Conservation (phyloP, 2,113 vertebrate genomes). For the Fulica atra region DNA sequence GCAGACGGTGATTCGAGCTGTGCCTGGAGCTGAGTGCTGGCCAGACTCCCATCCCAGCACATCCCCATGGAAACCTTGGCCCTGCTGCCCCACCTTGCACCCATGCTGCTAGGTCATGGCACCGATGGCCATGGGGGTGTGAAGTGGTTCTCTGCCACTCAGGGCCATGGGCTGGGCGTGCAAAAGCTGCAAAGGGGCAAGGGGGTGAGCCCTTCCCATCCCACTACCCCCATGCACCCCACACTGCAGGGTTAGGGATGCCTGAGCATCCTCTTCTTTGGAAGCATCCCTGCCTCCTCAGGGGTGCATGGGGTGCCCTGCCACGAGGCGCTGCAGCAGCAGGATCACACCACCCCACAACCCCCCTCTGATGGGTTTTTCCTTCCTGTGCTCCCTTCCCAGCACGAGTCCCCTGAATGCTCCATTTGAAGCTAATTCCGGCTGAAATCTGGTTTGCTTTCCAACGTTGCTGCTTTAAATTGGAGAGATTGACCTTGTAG, state of each 20-base stretch:
- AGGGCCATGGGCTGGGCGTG: not conserved
- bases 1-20: not conserved
- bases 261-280: not conserved
- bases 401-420: not conserved
- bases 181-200: not conserved
- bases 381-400: not conserved
- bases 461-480: slow-evolving; percentile 35
- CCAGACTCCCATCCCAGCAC: not conserved
- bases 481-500: slow-evolving; percentile 65
- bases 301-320: not conserved
- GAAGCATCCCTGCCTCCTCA: not conserved
- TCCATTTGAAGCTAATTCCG: slow-evolving; percentile 52
- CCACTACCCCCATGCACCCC: fast-evolving
- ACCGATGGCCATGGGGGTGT: not conserved
- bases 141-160: fast-evolving
- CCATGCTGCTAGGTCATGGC: not conserved
- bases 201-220: not conserved
- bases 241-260: not conserved
- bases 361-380: not conserved
- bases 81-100: not conserved
- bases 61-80: slow-evolving; percentile 46
- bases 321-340: not conserved
- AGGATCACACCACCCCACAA: not conserved
- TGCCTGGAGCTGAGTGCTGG: slow-evolving; percentile 29
- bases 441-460: slow-evolving; percentile 53